These are phyloP conservation scores for Mya arenaria DNA, from an alignment of 1,140 invertebrate genomes.

Conservation along the genomic window DNA sequence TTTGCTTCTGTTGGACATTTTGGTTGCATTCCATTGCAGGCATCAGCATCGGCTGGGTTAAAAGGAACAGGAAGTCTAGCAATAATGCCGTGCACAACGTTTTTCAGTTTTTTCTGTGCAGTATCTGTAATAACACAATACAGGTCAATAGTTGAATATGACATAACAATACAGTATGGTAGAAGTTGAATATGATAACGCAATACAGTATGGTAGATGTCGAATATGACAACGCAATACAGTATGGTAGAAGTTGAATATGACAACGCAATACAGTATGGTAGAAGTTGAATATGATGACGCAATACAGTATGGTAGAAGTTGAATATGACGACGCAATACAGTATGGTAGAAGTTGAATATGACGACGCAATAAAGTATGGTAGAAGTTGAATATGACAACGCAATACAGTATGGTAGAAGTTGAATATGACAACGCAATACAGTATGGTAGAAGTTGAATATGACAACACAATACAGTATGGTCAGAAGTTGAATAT, in stretches of 20 bases:
- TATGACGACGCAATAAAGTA: no score
- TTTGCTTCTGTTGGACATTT: slow-evolving; percentile 86
- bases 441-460: background rate
- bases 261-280: background rate
- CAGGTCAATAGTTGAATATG: background rate
- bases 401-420: background rate
- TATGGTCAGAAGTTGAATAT: background rate
- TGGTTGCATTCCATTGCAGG: slow-evolving; percentile 85
- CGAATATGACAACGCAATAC: no score
- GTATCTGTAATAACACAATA: background rate
- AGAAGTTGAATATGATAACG: background rate
- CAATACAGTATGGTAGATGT: background rate
- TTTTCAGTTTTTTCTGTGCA: slow-evolving; percentile 26
- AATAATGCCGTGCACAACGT: slow-evolving; percentile 85
- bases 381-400: background rate
- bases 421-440: background rate
- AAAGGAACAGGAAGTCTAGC: slow-evolving; percentile 87
- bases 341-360: background rate
- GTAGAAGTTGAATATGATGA: background rate
- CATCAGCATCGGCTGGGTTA: slow-evolving; percentile 86
- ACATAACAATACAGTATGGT: background rate
- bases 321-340: background rate
- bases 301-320: background rate
- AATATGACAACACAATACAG: background rate
- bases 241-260: background rate